phyloP scores from a whole-genome alignment of 2,888 invertebrate genomes.

The Eumacrocentrus americanus region DNA sequence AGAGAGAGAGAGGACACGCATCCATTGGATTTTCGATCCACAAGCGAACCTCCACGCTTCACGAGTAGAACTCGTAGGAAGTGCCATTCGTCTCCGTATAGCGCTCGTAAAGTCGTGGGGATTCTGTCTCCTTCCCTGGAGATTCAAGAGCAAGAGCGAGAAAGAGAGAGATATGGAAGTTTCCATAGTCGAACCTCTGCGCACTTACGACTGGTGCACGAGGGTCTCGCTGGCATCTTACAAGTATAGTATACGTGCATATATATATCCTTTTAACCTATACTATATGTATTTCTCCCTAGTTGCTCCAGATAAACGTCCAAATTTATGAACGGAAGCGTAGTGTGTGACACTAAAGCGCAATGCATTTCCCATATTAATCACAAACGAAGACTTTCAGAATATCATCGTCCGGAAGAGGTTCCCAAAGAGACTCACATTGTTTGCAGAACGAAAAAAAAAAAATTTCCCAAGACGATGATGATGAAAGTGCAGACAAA shows the following conservation, averaged over 20 bases:
- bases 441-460: background rate
- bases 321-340: too few relatives aligned
- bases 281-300: too few relatives aligned
- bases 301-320: too few relatives aligned
- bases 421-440: too few relatives aligned
- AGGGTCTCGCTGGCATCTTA: background rate
- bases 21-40: constrained; percentile 7
- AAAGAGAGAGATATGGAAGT: background rate
- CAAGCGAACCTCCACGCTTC: background rate
- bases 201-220: background rate
- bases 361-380: too few relatives aligned
- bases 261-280: too few relatives aligned
- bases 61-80: constrained; percentile 10
- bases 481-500: background rate
- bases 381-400: background rate
- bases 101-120: constrained; percentile 8
- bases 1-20: background rate
- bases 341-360: too few relatives aligned
- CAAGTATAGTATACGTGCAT: background rate
- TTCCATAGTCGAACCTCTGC: background rate
- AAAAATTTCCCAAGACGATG: background rate
- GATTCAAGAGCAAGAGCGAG: constrained; percentile 1
- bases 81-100: constrained; percentile 10
- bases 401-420: background rate
- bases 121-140: background rate